These are phyloP conservation scores for Chelonus formosanus DNA, from an alignment of 2,888 invertebrate species.

Conservation along the genomic window DNA sequence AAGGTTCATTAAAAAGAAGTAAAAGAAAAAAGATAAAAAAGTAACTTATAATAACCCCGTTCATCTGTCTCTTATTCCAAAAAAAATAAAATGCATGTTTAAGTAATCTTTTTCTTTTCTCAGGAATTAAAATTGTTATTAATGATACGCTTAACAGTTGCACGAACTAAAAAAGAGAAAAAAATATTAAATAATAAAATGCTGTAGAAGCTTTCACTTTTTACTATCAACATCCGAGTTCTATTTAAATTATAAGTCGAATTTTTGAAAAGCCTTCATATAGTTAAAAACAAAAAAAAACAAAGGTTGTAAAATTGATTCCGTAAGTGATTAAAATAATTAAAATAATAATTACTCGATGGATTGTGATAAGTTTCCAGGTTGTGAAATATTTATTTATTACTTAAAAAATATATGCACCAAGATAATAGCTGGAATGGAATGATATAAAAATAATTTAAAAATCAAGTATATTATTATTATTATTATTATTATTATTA, in stretches of 20 bases:
- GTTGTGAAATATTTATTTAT: conserved; percentile 11
- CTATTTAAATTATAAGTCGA: no score
- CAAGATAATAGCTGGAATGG: no score
- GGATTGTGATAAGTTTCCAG: conserved; percentile 35
- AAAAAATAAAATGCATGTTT: conserved; percentile 40
- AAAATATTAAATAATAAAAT: conserved; percentile 10
- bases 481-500: neutral
- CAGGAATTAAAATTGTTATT: conserved; percentile 38
- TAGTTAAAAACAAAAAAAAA: neutral
- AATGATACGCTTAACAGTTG: conserved; percentile 12
- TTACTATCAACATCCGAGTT: neutral
- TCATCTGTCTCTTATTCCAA: conserved; percentile 24
- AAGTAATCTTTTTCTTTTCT: conserved; percentile 45
- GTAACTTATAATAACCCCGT: conserved; percentile 34
- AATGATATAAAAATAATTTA: no score
- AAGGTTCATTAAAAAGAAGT: no score
- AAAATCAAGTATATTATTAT: no score
- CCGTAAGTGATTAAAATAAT: conserved; percentile 1
- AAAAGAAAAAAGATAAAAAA: conserved; percentile 14
- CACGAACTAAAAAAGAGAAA: conserved; percentile 1
- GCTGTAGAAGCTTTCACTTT: conserved; percentile 5
- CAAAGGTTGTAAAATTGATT: neutral
- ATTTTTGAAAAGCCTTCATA: conserved; percentile 1
- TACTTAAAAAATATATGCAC: neutral
- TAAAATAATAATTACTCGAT: conserved; percentile 20